Base-by-base conservation (phyloP, 2,888 invertebrate genomes). In the Theristus sp. region DNA sequence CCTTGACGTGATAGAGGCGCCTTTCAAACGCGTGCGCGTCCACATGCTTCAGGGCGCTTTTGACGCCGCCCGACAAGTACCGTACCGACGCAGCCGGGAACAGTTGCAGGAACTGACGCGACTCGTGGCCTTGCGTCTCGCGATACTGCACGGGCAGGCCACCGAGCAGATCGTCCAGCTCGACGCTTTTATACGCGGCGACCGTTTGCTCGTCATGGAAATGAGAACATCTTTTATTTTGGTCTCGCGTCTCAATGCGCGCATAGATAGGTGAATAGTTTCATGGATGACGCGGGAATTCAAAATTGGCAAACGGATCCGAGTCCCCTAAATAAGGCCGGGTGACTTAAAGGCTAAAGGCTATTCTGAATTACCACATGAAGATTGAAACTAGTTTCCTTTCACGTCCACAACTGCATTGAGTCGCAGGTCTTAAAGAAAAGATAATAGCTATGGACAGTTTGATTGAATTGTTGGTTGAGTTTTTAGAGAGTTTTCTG, bases 111-210 rank as follows among this genome's bases (percentile, higher is more conserved):
- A 91, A 87, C 63, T 87, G 78, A 17, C 85, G 80, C 60, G 87
- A 86, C 78, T 93, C 93, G 67, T 83, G 82, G 46, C 84, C 84
- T 74, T 89, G 84, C 0, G 85, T 83, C 74, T 93, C 91, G 0
- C 89, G 80, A 73, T 89, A 86, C 68, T 90, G 83, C 6, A 86
- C 83, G 0, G 86, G 52, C 6, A 6, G 3, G n/a, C 52, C 52
- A n/a, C 52, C 84, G 47, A 91, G 79, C 71, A 84, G 83, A 31
- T 85, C 82, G 70, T 89, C 88, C 62, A 93, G 80, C 75, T 91
- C 90, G 22, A 87, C 84, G 1, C 85, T 83, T 71, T 89, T 89
- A 66, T 86, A 85, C 29, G 89, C 84, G 3, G 88, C 87, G 27
- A 86, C 85, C 28, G 87, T 86, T 26, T 84, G 83, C 24, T 57